These are phyloP conservation scores for Aphelinus atriplicis DNA, from an alignment of 1,140 invertebrate genomes.

Conservation along the genomic window DNA sequence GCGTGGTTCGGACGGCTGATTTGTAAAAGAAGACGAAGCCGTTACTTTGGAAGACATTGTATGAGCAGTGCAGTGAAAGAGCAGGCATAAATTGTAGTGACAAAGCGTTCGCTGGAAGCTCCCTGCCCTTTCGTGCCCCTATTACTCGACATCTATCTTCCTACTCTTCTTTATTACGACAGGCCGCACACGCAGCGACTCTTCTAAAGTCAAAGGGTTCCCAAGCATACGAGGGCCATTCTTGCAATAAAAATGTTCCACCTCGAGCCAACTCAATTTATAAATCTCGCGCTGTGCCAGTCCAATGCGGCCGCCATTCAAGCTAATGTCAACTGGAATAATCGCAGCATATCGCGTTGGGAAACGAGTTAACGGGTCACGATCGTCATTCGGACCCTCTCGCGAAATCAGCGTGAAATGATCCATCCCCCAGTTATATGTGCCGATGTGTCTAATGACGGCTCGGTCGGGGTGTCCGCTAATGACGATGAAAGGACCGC, in stretches of 20 bases:
- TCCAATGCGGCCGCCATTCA: too few species aligned
- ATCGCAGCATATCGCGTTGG: too few species aligned
- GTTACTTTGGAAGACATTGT: too few species aligned
- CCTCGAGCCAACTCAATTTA: too few species aligned
- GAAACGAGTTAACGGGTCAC: too few species aligned
- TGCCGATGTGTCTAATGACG: not conserved
- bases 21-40: too few species aligned
- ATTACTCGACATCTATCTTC: conserved; percentile 31
- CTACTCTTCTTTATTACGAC: conserved; percentile 34
- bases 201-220: conserved; percentile 5
- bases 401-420: not conserved
- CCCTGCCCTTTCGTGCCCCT: conserved; percentile 2
- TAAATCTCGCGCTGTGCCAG: too few species aligned
- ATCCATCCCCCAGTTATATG: too few species aligned
- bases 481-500: conserved; percentile 18
- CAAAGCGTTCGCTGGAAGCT: not conserved
- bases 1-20: too few species aligned
- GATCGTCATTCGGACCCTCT: not conserved
- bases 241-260: not conserved
- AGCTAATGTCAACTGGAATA: too few species aligned
- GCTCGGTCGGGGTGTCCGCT: not conserved
- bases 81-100: conserved; percentile 24
- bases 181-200: conserved; percentile 13
- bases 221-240: not conserved
- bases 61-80: not conserved